A percentile compares a stretch with the other conserved stretches of the same genome.
phyloP scores from a whole-genome alignment of 1,140 invertebrate species.

The Bombus sylvicola region DNA sequence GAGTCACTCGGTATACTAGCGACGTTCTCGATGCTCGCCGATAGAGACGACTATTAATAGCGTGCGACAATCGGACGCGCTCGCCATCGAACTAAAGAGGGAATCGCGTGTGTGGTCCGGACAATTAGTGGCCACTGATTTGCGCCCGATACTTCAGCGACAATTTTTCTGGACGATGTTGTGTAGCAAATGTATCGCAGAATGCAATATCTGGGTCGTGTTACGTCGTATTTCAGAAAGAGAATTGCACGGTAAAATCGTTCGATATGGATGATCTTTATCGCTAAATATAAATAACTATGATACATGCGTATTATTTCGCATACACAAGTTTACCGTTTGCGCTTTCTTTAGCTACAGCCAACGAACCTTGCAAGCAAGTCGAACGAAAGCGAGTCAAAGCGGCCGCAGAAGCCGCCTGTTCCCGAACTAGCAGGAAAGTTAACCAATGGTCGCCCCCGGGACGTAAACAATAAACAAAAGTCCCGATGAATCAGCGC shows the following conservation, averaged over 20 bases:
- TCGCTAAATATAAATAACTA: no score
- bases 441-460: background rate
- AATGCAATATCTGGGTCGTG: background rate
- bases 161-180: background rate
- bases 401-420: no score
- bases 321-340: no score
- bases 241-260: no score
- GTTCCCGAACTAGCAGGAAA: background rate
- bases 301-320: no score
- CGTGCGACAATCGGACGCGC: background rate
- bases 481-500: constrained; percentile 37
- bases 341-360: no score
- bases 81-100: constrained; percentile 5
- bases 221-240: background rate
- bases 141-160: background rate
- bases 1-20: background rate
- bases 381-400: no score
- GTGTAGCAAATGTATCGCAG: background rate
- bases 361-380: no score
- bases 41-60: constrained; percentile 65
- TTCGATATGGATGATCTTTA: no score
- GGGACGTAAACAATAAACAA: constrained; percentile 41
- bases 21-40: constrained; percentile 39
- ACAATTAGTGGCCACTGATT: constrained; percentile 5
- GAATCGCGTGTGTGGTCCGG: background rate